Conservation (phyloP, 1,140 invertebrate species). For the Eumaeus atala region DNA sequence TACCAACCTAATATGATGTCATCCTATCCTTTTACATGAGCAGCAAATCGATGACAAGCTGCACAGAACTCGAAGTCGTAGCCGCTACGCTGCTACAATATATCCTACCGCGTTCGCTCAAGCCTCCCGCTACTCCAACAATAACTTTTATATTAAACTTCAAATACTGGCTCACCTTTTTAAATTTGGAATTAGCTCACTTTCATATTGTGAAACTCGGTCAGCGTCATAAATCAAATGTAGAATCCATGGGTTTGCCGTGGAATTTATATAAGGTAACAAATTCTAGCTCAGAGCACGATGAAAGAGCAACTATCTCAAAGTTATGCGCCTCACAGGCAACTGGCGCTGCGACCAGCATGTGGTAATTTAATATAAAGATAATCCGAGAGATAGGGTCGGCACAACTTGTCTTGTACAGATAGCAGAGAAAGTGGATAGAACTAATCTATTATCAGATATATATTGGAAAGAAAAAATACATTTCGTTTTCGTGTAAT, state of each 20-base stretch:
- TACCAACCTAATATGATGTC: too few relatives aligned
- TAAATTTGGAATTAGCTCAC: not conserved
- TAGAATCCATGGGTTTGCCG: constrained; percentile 3
- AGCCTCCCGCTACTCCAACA: too few relatives aligned
- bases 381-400: constrained; percentile 44
- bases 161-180: not conserved
- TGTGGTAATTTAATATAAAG: constrained; percentile 65
- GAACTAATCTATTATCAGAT: not conserved
- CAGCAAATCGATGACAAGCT: too few relatives aligned
- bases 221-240: constrained; percentile 4
- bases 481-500: too few relatives aligned
- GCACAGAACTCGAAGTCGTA: too few relatives aligned
- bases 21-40: too few relatives aligned
- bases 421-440: constrained; percentile 9
- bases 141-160: too few relatives aligned
- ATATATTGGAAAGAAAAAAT: too few relatives aligned
- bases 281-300: constrained; percentile 18
- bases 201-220: not conserved
- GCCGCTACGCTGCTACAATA: too few relatives aligned
- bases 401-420: constrained; percentile 22
- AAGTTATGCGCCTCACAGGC: constrained; percentile 28
- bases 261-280: constrained; percentile 9
- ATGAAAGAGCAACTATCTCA: constrained; percentile 32
- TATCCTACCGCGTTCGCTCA: too few relatives aligned
- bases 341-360: constrained; percentile 45